Evolutionary conservation across 2,888 invertebrate genomes (phyloP).

Genomic region (Papilio gigon): DNA sequence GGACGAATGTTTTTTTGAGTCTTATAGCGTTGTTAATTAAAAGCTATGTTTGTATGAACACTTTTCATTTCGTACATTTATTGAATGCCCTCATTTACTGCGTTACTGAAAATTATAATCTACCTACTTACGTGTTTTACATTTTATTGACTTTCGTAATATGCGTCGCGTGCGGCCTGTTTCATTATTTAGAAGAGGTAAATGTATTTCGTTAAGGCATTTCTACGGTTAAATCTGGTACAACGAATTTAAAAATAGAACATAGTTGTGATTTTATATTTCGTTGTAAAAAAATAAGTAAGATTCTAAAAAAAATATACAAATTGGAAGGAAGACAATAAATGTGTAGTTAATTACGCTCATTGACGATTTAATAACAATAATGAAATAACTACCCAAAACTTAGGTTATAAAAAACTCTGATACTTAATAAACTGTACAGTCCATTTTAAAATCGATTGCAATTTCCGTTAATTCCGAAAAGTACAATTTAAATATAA

Average conservation of each 20-base stretch:
- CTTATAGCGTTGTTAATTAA: too few species aligned
- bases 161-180: not conserved
- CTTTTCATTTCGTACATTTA: conserved; percentile 3
- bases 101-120: conserved; percentile 4
- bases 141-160: conserved; percentile 1
- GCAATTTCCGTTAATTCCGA: not conserved
- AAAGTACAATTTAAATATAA: not conserved
- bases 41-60: not conserved
- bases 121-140: not conserved
- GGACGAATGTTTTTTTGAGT: not conserved
- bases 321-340: too few species aligned
- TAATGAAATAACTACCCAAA: too few species aligned
- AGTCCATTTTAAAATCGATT: not conserved
- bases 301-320: too few species aligned
- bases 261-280: too few species aligned
- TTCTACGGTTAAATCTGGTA: not conserved
- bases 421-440: not conserved
- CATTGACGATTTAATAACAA: too few species aligned
- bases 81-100: not conserved
- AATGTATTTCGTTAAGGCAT: not conserved
- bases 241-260: too few species aligned
- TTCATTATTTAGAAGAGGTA: not conserved
- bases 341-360: too few species aligned
- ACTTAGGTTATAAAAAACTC: too few species aligned
- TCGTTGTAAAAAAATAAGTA: too few species aligned